Base-by-base conservation (phyloP, 2,797 vertebrate genomes). In the Amblyopsis hoosieri region DNA sequence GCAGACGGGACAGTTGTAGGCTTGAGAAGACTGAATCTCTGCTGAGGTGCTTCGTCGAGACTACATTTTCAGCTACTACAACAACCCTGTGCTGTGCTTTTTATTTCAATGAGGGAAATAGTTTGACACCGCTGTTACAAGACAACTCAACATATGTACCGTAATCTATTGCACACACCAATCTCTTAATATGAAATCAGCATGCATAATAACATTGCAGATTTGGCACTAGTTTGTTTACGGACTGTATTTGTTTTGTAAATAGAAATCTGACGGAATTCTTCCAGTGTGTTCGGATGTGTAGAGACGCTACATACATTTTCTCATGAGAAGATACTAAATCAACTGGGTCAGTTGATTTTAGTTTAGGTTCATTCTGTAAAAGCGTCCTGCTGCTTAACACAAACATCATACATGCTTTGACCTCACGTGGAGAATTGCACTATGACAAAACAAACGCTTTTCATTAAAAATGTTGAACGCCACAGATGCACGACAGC, bases 201-300 rank as follows among this genome's bases (percentile, higher is more conserved):
- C 75, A 72, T 74, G 66, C 71, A 65, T 51, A 42, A 51, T 37
- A 37, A 64, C 69, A 62, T 76, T 23, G 42, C 45, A 50, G 66
- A 64, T 90, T 91, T 92, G 90, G 91, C 90, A 91, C 89, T 83
- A 72, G 63, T 76, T 85, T 58, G 23, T 58, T 76, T 10, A 66
- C 62, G 64, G 71, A 53, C 51, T 62, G 45, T 46, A 75, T 75
- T 66, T 68, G 60, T 72, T 64, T 76, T 74, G 66, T 45, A 71
- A 69, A 64, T 57, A 67, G 60, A 71, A 73, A 71, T 54, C 45
- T 33, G 54, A 61, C 72, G 29, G 9, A 56, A 6, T 31, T 78
- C 19, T 53, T 60, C 37, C 67, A 54, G 42, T 14, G 10, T 12
- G 13, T 65, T 71, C 68, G 51, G 60, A 64, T 69, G 17, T 54